Conservation (phyloP, 2,888 invertebrate genomes). For the Galerucella pusilla region DNA sequence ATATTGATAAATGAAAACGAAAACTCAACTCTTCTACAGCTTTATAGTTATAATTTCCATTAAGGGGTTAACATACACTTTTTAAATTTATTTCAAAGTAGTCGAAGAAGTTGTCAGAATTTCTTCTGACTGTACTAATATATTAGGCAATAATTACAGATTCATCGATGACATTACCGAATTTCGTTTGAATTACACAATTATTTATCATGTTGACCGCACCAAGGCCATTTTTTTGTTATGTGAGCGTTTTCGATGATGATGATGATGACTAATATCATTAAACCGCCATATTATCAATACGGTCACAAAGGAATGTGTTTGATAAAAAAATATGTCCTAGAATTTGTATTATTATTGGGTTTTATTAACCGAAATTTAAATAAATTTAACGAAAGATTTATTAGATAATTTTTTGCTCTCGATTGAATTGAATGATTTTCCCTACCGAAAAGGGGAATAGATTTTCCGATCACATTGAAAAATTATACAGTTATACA, state of each 20-base stretch:
- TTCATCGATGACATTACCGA: background rate
- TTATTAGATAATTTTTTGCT: background rate
- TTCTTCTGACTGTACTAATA: too few relatives aligned
- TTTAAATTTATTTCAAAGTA: too few relatives aligned
- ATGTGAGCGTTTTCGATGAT: background rate
- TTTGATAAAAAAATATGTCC: background rate
- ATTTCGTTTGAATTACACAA: background rate
- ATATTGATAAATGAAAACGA: too few relatives aligned
- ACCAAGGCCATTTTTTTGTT: background rate
- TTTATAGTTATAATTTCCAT: too few relatives aligned
- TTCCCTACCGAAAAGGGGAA: too few relatives aligned
- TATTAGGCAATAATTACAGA: background rate
- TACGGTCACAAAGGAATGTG: background rate
- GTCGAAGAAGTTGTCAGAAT: too few relatives aligned
- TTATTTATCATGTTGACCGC: background rate
- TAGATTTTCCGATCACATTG: too few relatives aligned
- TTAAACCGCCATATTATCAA: background rate
- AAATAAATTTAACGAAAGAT: background rate
- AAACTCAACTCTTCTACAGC: too few relatives aligned
- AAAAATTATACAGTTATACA: too few relatives aligned
- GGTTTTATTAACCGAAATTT: background rate
- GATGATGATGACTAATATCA: constrained; percentile 1
- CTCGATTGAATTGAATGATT: background rate
- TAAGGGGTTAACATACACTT: too few relatives aligned
- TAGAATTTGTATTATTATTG: background rate